Percentiles rank a stretch among this genome's conserved stretches.
phyloP scores from a whole-genome alignment of 2,797 vertebrate genomes.

The Pangasius sanitwongsei region DNA sequence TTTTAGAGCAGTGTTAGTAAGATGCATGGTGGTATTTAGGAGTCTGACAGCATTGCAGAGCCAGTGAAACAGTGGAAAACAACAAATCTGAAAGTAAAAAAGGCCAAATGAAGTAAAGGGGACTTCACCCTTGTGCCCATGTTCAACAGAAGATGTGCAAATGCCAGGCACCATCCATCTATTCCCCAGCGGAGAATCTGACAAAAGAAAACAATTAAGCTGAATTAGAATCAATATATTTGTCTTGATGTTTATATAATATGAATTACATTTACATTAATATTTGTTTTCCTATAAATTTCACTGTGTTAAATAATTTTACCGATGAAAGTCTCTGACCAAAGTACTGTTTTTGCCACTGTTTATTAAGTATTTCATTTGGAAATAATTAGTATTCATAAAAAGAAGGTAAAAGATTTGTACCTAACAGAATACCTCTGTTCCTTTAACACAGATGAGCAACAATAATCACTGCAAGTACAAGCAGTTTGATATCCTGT shows the following conservation, averaged over 20 bases:
- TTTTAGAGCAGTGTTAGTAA: background rate
- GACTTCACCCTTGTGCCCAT: conserved; percentile 47
- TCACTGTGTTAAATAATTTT: background rate
- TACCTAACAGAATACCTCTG: background rate
- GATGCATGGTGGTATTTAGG: conserved; percentile 12
- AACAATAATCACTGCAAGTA: background rate
- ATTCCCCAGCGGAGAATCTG: conserved; percentile 35
- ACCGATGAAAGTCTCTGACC: background rate
- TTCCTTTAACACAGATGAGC: background rate
- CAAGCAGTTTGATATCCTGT: too few species aligned
- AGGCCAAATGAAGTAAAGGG: conserved; percentile 47
- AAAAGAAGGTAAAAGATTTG: background rate
- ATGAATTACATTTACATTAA: background rate
- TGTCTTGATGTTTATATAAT: background rate
- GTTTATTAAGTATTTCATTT: background rate
- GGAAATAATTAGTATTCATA: background rate
- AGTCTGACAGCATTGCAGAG: conserved; percentile 31
- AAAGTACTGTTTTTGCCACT: background rate
- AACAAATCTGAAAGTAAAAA: background rate
- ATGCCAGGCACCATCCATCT: conserved; percentile 56
- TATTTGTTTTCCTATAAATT: background rate
- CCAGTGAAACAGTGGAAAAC: conserved; percentile 7
- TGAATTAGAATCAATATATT: background rate
- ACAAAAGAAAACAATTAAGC: background rate
- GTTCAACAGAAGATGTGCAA: conserved; percentile 55